These are phyloP conservation scores for Pemphigus obesinymphae DNA, from an alignment of 1,140 invertebrate genomes.

Conservation along the genomic window DNA sequence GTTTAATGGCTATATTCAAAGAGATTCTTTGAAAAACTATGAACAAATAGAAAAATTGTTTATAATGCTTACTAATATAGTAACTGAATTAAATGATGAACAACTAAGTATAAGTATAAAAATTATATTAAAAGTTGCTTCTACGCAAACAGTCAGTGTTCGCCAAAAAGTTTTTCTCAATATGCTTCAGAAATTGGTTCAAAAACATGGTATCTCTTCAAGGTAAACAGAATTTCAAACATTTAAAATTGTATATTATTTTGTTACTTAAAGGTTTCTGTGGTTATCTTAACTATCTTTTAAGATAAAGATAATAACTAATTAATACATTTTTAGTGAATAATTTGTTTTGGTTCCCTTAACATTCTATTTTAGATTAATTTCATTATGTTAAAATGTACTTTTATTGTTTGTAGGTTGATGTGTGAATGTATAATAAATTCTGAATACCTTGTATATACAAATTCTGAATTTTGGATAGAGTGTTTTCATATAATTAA, in stretches of 20 bases:
- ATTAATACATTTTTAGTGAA: too few relatives aligned
- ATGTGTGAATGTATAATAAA: conserved; percentile 78
- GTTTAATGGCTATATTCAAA: conserved; percentile 34
- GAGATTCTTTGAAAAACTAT: conserved; percentile 16
- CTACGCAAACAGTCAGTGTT: conserved; percentile 22
- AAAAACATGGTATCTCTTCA: conserved; percentile 30
- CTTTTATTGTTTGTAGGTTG: conserved; percentile 55
- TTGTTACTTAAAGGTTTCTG: neutral
- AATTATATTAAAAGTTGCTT: conserved; percentile 32
- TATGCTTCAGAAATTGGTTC: conserved; percentile 29
- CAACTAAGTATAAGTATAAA: conserved; percentile 12
- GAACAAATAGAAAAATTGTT: conserved; percentile 32
- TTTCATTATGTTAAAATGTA: neutral
- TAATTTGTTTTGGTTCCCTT: neutral
- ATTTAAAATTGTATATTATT: neutral
- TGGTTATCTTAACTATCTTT: too few relatives aligned
- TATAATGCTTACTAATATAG: neutral
- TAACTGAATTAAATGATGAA: conserved; percentile 6
- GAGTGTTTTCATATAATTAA: conserved; percentile 80
- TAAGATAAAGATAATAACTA: too few relatives aligned
- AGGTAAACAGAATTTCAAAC: neutral
- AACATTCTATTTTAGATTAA: neutral
- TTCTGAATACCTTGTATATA: conserved; percentile 71
- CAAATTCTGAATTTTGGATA: conserved; percentile 79
- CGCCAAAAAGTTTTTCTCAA: conserved; percentile 37